A percentile compares a stretch with the other conserved stretches of the same genome.
These are phyloP conservation scores for Megamerina dolium DNA, from an alignment of 2,888 invertebrate genomes.

Conservation along the genomic window DNA sequence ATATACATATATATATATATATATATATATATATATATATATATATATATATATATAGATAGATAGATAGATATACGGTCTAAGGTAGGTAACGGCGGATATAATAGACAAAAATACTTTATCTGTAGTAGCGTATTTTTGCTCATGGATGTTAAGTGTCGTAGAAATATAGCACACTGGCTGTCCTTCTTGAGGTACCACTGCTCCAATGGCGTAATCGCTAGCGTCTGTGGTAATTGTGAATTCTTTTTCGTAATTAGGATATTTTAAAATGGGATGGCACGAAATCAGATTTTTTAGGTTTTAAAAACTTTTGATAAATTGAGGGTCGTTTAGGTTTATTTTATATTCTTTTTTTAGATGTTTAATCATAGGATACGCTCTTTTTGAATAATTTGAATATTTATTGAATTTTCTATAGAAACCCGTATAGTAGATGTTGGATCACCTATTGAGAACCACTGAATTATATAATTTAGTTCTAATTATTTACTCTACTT, in stretches of 20 bases:
- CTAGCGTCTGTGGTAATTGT: conserved; percentile 11
- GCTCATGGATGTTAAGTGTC: conserved; percentile 8
- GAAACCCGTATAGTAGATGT: too few relatives aligned
- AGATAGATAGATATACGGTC: neutral
- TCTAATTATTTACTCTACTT: too few relatives aligned
- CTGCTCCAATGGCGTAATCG: conserved; percentile 8
- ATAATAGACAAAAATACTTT: conserved; percentile 5
- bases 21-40: too few relatives aligned
- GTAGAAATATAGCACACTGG: conserved; percentile 12
- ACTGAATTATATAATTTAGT: too few relatives aligned
- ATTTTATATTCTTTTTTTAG: too few relatives aligned
- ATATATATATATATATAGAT: too few relatives aligned
- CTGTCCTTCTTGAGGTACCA: conserved; percentile 7
- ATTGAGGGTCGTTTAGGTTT: conserved; percentile 8
- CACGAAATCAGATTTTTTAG: conserved; percentile 11
- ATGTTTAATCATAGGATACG: too few relatives aligned
- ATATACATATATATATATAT: too few relatives aligned
- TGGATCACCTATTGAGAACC: too few relatives aligned
- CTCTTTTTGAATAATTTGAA: too few relatives aligned
- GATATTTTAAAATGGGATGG: conserved; percentile 9
- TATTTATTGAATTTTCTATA: too few relatives aligned
- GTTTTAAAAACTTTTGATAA: conserved; percentile 16
- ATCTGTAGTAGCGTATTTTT: neutral
- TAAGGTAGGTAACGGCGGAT: neutral
- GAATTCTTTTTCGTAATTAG: conserved; percentile 8